Evolutionary conservation across 2,797 vertebrate species (phyloP).

Genomic region (Arnoldichthys spilopterus): DNA sequence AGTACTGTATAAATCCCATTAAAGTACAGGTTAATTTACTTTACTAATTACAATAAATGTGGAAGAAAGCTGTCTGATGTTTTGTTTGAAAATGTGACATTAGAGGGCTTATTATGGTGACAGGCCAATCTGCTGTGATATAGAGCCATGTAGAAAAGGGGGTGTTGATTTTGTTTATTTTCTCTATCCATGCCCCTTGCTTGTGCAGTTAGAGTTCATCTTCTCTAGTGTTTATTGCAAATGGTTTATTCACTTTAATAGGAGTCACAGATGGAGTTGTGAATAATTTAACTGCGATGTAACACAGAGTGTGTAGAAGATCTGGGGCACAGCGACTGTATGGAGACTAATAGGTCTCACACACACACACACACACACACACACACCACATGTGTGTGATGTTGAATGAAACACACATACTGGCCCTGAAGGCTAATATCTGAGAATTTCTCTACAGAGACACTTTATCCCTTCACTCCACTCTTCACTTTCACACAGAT

Average conservation of each 20-base stretch:
- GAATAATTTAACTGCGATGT: constrained; percentile 67
- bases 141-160: constrained; percentile 47
- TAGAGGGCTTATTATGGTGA: no score
- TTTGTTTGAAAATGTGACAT: background rate
- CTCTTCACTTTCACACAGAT: constrained; percentile 13
- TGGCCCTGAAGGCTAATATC: background rate
- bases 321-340: constrained; percentile 55
- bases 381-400: background rate
- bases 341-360: constrained; percentile 1
- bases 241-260: constrained; percentile 72
- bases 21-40: background rate
- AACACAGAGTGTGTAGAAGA: constrained; percentile 45
- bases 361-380: constrained; percentile 8
- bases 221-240: constrained; percentile 48
- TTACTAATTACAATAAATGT: background rate
- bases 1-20: background rate
- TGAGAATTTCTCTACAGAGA: constrained; percentile 4
- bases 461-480: background rate
- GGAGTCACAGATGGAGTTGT: constrained; percentile 47
- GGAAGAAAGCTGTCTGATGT: background rate
- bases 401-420: background rate
- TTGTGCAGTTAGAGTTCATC: constrained; percentile 38
- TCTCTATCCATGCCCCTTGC: constrained; percentile 5
- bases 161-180: constrained; percentile 64
- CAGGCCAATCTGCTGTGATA: constrained; percentile 7